A percentile compares a stretch with the other conserved stretches of the same genome.
phyloP scores from a whole-genome alignment of 1,140 invertebrate genomes.

The Asbolus verrucosus region DNA sequence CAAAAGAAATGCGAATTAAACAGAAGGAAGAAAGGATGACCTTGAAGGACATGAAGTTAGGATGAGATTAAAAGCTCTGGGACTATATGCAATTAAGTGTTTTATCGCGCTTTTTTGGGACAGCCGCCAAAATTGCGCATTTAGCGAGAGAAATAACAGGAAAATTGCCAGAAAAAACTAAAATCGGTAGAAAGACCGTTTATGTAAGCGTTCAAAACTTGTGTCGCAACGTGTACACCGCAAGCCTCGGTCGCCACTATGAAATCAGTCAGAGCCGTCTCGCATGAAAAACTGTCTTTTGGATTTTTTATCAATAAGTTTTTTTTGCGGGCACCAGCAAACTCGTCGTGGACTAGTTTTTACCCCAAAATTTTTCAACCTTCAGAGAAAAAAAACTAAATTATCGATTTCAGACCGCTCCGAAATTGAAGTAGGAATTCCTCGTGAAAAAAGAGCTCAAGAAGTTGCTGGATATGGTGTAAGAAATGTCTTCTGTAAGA shows the following conservation, averaged over 20 bases:
- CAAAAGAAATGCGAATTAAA: too few species aligned
- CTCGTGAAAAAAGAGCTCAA: constrained; percentile 24
- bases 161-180: too few species aligned
- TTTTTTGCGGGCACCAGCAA: constrained; percentile 57
- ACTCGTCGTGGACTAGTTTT: constrained; percentile 62
- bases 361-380: constrained; percentile 57
- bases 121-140: too few species aligned
- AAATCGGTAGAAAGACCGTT: too few species aligned
- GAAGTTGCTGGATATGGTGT: constrained; percentile 28
- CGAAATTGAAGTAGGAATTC: constrained; percentile 60
- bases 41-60: too few species aligned
- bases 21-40: too few species aligned
- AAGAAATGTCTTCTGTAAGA: constrained; percentile 22
- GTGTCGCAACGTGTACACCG: constrained; percentile 36
- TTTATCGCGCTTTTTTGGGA: too few species aligned
- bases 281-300: constrained; percentile 60
- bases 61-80: too few species aligned
- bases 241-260: constrained; percentile 49
- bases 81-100: too few species aligned
- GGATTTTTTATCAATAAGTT: constrained; percentile 55
- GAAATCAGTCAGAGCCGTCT: constrained; percentile 58
- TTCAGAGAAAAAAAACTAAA: constrained; percentile 56
- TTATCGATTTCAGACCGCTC: constrained; percentile 60
- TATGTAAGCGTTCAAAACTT: constrained; percentile 11
- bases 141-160: too few species aligned